Evolutionary conservation across 2,888 invertebrate genomes (phyloP).

Genomic region (Calliscelio sp.): DNA sequence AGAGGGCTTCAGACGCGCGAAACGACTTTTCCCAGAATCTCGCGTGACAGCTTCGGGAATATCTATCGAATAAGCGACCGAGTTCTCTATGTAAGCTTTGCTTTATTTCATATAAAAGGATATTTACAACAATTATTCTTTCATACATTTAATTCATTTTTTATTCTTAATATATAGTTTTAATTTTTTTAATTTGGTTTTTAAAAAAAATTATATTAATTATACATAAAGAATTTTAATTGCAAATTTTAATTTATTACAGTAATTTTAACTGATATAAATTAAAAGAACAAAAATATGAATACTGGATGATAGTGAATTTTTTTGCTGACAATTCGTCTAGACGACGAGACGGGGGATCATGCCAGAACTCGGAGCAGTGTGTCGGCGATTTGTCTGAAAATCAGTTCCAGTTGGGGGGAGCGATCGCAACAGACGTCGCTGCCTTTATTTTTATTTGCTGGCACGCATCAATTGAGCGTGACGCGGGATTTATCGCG

Average conservation of each 20-base stretch:
- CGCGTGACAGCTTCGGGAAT: slow-evolving; percentile 84
- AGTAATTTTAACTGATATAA: no score
- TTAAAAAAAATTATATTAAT: no score
- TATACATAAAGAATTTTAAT: no score
- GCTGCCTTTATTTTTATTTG: slow-evolving; percentile 47
- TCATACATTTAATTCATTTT: no score
- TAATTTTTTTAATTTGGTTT: no score
- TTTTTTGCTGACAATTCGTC: slow-evolving; percentile 59
- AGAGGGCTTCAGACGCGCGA: slow-evolving; percentile 80
- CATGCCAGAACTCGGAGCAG: slow-evolving; percentile 45
- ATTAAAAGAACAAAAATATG: no score
- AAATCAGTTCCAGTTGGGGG: slow-evolving; percentile 66
- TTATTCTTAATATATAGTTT: no score
- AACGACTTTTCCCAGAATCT: slow-evolving; percentile 85
- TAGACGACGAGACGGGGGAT: slow-evolving; percentile 65
- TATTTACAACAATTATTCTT: no score
- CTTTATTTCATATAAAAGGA: no score
- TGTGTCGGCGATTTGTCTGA: slow-evolving; percentile 69
- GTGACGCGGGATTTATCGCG: slow-evolving; percentile 52
- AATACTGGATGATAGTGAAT: no score
- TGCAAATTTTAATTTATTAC: no score
- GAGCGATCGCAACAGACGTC: slow-evolving; percentile 47
- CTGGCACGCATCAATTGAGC: slow-evolving; percentile 60
- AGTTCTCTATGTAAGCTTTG: slow-evolving; percentile 36
- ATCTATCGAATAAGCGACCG: slow-evolving; percentile 81